Percentiles rank a stretch among this genome's conserved stretches.
Conservation (phyloP, 2,113 vertebrate genomes). For the Chaetops frenatus region DNA sequence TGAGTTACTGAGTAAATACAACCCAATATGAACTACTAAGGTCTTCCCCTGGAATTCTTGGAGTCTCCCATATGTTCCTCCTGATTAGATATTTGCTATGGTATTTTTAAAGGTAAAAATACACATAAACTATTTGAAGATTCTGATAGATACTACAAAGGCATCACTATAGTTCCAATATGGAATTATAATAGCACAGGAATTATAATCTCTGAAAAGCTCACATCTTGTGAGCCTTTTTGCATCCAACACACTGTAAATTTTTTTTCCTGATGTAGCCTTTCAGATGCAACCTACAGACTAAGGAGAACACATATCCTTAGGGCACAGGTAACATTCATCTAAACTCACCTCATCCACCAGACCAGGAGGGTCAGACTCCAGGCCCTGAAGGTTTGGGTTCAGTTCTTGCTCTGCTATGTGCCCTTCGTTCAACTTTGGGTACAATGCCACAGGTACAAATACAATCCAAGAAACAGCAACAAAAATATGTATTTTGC, state of each 20-base stretch:
- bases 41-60: neutral
- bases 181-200: neutral
- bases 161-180: neutral
- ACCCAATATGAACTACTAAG: neutral
- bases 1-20: neutral
- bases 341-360: neutral
- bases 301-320: neutral
- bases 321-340: neutral
- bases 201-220: neutral
- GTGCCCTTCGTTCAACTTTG: neutral
- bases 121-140: neutral
- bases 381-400: neutral
- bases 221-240: neutral
- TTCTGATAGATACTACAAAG: neutral
- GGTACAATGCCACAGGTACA: neutral
- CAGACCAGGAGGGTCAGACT: neutral
- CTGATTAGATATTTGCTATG: neutral
- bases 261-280: neutral
- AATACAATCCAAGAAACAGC: neutral
- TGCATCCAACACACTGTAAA: neutral
- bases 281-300: neutral
- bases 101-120: neutral
- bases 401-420: neutral
- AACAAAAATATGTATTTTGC: neutral
- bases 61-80: neutral